Evolutionary conservation across 2,888 invertebrate genomes (phyloP).

Genomic region (Chamaedrilus cognettii): DNA sequence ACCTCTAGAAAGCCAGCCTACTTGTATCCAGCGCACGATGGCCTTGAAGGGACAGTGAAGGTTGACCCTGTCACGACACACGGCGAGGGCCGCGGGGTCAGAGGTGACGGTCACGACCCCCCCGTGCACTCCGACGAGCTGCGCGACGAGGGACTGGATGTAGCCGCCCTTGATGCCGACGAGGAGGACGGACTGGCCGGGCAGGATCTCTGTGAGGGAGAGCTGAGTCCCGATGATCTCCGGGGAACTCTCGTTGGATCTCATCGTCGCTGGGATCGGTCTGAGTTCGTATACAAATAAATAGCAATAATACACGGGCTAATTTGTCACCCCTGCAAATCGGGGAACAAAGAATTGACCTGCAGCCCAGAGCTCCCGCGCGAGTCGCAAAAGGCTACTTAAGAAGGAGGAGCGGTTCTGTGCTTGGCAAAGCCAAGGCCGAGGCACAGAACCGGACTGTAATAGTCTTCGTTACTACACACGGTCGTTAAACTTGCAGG

Average conservation of each 20-base stretch:
- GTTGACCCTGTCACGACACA: background rate
- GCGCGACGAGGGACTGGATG: constrained; percentile 2
- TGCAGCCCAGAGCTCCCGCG: too few species aligned
- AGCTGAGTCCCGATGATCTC: constrained; percentile 2
- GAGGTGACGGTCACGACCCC: background rate
- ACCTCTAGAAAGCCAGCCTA: too few species aligned
- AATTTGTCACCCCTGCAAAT: too few species aligned
- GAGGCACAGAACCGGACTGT: too few species aligned
- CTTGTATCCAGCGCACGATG: background rate
- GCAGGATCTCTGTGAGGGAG: background rate
- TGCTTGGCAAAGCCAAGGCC: too few species aligned
- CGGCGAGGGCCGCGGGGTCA: background rate
- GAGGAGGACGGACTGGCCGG: background rate
- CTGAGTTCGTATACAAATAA: too few species aligned
- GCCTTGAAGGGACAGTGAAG: background rate
- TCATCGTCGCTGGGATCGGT: background rate
- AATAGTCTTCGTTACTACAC: too few species aligned
- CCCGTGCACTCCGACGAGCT: constrained; percentile 1
- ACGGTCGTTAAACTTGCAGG: too few species aligned
- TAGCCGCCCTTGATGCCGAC: constrained; percentile 6
- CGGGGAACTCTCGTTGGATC: constrained; percentile 1
- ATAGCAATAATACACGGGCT: too few species aligned
- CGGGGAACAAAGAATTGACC: too few species aligned
- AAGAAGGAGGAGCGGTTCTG: too few species aligned
- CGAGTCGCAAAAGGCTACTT: too few species aligned